Percentiles rank a stretch among this genome's conserved stretches.
phyloP scores from a whole-genome alignment of 2,797 vertebrate genomes.

The Momotus momota region DNA sequence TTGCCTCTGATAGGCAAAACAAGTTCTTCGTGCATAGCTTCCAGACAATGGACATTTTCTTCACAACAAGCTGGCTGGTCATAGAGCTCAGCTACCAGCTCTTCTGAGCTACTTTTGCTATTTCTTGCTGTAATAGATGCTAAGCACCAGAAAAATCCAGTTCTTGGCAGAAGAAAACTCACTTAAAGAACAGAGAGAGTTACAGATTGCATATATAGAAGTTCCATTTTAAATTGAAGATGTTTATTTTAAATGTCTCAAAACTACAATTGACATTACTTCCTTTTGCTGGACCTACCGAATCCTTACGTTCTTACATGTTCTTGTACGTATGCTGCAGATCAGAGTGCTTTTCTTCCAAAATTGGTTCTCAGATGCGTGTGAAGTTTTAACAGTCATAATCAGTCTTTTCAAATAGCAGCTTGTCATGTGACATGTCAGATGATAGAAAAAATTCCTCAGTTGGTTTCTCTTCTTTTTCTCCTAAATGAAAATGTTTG shows the following conservation, averaged over 20 bases:
- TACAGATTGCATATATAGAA: not conserved
- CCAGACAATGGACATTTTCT: not conserved
- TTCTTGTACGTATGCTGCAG: not conserved
- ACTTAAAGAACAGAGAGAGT: not conserved
- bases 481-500: slow-evolving; percentile 37
- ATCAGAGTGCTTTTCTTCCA: slow-evolving; percentile 12
- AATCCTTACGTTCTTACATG: not conserved
- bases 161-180: not conserved
- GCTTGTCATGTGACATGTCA: not conserved
- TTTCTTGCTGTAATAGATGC: not conserved
- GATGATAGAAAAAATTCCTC: not conserved
- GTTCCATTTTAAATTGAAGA: not conserved
- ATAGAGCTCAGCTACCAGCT: not conserved
- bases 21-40: not conserved
- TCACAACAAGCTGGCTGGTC: not conserved
- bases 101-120: not conserved
- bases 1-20: not conserved
- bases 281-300: not conserved
- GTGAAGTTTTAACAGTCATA: not conserved
- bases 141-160: not conserved
- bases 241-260: not conserved
- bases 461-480: slow-evolving; percentile 2
- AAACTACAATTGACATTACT: not conserved
- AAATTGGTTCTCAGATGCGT: not conserved
- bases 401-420: slow-evolving; percentile 39